These are phyloP conservation scores for Hymenopus coronatus DNA, from an alignment of 2,888 invertebrate genomes.

Conservation along the genomic window DNA sequence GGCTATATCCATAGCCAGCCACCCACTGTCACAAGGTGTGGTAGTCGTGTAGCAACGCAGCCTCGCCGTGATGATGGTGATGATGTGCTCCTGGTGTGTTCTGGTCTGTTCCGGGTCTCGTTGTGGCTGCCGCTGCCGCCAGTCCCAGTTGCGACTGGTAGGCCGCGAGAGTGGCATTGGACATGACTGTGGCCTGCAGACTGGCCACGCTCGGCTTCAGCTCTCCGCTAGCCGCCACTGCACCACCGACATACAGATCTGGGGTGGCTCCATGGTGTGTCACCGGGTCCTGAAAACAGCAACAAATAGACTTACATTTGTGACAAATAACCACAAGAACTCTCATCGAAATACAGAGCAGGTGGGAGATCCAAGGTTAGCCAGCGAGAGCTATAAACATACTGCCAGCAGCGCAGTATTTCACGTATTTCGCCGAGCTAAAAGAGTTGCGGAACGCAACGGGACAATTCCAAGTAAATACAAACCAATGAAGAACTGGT, in stretches of 20 bases:
- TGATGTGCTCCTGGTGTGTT: slow-evolving; percentile 34
- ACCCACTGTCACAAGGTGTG: slow-evolving; percentile 45
- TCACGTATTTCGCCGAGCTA: too few species aligned
- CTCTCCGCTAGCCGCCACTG: slow-evolving; percentile 18
- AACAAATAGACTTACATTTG: neutral
- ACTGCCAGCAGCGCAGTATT: too few species aligned
- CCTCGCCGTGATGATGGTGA: slow-evolving; percentile 30
- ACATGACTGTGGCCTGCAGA: slow-evolving; percentile 39
- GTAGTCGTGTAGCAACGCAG: slow-evolving; percentile 41
- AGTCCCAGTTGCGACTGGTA: slow-evolving; percentile 38
- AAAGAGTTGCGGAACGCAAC: too few species aligned
- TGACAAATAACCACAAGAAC: neutral
- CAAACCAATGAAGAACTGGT: too few species aligned
- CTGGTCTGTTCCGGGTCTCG: slow-evolving; percentile 31
- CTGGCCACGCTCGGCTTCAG: slow-evolving; percentile 38
- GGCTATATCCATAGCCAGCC: slow-evolving; percentile 42
- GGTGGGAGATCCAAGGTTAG: too few species aligned
- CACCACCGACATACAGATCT: slow-evolving; percentile 21
- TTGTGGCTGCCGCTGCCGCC: slow-evolving; percentile 27
- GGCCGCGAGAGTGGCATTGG: slow-evolving; percentile 38
- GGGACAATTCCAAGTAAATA: too few species aligned
- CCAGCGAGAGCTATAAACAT: too few species aligned
- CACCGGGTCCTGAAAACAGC: slow-evolving; percentile 34
- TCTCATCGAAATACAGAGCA: neutral
- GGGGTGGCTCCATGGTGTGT: slow-evolving; percentile 36